These are phyloP conservation scores for Marmota monax DNA, from an alignment of 2,113 vertebrate species.

Conservation along the genomic window DNA sequence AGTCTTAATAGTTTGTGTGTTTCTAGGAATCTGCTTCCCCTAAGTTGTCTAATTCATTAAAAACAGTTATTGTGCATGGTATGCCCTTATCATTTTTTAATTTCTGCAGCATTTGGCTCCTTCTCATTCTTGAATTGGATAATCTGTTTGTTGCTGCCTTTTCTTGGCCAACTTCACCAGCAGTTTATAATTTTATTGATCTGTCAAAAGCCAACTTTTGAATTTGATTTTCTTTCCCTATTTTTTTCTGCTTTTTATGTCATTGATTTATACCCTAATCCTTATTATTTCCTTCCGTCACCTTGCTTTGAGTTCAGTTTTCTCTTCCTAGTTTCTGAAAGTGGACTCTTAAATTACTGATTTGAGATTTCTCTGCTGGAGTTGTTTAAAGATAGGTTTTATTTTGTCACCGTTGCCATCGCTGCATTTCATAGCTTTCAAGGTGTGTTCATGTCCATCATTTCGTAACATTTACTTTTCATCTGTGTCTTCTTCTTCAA, in stretches of 20 bases:
- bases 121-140: neutral
- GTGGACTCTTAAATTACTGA: neutral
- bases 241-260: neutral
- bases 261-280: neutral
- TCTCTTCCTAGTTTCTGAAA: neutral
- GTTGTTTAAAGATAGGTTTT: neutral
- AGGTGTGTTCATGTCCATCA: neutral
- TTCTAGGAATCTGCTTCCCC: constrained; percentile 6
- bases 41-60: neutral
- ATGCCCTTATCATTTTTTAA: neutral
- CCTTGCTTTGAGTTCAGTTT: neutral
- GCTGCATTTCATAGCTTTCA: neutral
- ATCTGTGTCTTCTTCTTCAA: neutral
- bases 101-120: neutral
- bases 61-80: neutral
- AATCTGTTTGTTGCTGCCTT: neutral
- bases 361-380: neutral
- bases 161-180: neutral
- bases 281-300: neutral
- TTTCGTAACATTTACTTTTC: neutral
- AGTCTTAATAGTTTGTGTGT: neutral
- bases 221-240: neutral
- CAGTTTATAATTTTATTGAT: neutral
- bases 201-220: neutral
- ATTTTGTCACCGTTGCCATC: neutral